phyloP scores from a whole-genome alignment of 1,140 invertebrate species.

The Eueides isabella region DNA sequence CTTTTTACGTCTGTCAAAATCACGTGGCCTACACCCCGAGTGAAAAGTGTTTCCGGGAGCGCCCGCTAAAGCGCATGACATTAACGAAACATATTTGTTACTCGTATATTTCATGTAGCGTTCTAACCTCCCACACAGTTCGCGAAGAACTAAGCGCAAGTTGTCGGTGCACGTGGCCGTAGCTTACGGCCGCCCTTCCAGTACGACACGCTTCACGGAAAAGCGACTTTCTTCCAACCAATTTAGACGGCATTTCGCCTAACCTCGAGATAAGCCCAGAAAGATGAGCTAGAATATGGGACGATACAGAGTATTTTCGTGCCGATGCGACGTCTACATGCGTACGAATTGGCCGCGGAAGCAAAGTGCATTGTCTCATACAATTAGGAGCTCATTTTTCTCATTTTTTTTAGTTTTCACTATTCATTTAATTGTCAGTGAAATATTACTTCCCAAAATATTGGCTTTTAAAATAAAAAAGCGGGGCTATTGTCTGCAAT shows the following conservation, averaged over 20 bases:
- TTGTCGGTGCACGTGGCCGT: conserved; percentile 77
- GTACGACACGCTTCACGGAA: conserved; percentile 58
- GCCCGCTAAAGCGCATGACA: conserved; percentile 70
- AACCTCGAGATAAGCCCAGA: conserved; percentile 40
- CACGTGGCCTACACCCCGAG: conserved; percentile 63
- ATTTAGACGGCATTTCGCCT: conserved; percentile 60
- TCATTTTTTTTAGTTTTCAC: not conserved
- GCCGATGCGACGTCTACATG: conserved; percentile 62
- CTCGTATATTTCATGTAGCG: conserved; percentile 67
- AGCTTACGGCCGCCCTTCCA: conserved; percentile 78
- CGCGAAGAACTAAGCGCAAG: conserved; percentile 80
- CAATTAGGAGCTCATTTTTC: not conserved
- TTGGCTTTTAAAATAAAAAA: conserved; percentile 50
- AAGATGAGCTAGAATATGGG: conserved; percentile 76
- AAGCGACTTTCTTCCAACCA: conserved; percentile 64
- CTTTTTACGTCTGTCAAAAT: conserved; percentile 70
- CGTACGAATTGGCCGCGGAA: conserved; percentile 51
- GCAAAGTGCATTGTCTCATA: conserved; percentile 66
- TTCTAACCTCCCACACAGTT: conserved; percentile 80
- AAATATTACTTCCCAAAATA: conserved; percentile 43
- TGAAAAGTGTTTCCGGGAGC: conserved; percentile 63
- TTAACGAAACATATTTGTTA: conserved; percentile 51
- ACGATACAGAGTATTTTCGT: conserved; percentile 78
- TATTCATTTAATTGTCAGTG: conserved; percentile 29
- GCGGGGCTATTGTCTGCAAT: conserved; percentile 62